phyloP scores from a whole-genome alignment of 2,888 invertebrate genomes.

The Frankliniella fusca region DNA sequence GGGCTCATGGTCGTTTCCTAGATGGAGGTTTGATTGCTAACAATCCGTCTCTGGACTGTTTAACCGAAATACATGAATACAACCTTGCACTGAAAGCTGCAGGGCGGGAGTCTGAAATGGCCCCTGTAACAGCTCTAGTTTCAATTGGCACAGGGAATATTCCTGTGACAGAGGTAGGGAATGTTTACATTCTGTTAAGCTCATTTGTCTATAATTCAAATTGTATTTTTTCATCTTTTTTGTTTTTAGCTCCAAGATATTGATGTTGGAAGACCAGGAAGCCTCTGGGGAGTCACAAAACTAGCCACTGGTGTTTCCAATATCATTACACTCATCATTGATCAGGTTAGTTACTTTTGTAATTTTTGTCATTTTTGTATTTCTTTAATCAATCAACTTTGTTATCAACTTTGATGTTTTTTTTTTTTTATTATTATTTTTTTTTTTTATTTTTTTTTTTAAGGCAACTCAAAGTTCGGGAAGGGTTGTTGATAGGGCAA shows the following conservation, averaged over 20 bases:
- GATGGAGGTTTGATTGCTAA: slow-evolving; percentile 95
- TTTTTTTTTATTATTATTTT: slow-evolving; percentile 82
- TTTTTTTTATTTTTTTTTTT: slow-evolving; percentile 62
- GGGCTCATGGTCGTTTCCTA: slow-evolving; percentile 65
- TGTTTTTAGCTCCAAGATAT: slow-evolving; percentile 61
- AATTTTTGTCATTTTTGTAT: background rate
- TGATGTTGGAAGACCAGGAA: slow-evolving; percentile 85
- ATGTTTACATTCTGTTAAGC: background rate
- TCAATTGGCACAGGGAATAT: slow-evolving; percentile 60
- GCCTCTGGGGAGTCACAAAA: slow-evolving; percentile 68
- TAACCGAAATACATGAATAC: slow-evolving; percentile 88
- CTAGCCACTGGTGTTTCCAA: slow-evolving; percentile 73
- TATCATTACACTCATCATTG: background rate
- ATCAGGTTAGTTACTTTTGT: background rate
- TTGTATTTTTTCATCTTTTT: background rate
- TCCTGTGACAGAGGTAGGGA: slow-evolving; percentile 30
- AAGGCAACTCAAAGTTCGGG: slow-evolving; percentile 91
- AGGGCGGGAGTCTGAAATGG: slow-evolving; percentile 59
- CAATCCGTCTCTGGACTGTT: slow-evolving; percentile 89
- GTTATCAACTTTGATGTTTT: background rate
- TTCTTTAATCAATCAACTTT: background rate
- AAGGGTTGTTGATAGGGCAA: slow-evolving; percentile 83
- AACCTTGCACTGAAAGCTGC: slow-evolving; percentile 71
- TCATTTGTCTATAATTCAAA: background rate
- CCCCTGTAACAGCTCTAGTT: slow-evolving; percentile 65